Evolutionary conservation across 2,888 invertebrate species (phyloP).

Genomic region (Ectobius pallidus): DNA sequence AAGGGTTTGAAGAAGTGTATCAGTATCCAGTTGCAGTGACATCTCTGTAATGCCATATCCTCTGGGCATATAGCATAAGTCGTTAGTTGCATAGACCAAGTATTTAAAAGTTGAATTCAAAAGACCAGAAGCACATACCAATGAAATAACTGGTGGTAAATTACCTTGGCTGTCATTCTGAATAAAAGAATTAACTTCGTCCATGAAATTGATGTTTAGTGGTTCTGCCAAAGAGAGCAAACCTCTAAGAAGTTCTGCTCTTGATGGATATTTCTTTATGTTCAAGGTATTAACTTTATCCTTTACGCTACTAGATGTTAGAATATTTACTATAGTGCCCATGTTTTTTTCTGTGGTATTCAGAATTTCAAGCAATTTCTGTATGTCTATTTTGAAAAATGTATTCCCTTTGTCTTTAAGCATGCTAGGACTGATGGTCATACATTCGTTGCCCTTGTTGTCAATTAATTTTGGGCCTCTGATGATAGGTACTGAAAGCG

Average conservation of each 20-base stretch:
- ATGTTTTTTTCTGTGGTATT: neutral
- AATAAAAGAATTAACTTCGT: neutral
- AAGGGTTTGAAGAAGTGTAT: constrained; percentile 6
- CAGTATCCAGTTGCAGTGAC: neutral
- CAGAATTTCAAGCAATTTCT: neutral
- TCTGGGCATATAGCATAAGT: constrained; percentile 8
- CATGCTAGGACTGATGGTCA: neutral
- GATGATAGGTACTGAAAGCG: no score
- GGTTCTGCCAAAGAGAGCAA: neutral
- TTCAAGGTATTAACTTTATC: neutral
- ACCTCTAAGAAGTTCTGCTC: neutral
- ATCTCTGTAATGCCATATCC: neutral
- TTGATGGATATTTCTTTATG: neutral
- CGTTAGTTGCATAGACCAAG: neutral
- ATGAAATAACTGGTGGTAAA: neutral
- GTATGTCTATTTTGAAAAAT: neutral
- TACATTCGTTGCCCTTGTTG: neutral
- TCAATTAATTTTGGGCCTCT: constrained; percentile 3
- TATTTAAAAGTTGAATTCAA: neutral
- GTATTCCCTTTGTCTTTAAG: neutral
- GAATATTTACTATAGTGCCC: neutral
- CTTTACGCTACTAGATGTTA: neutral
- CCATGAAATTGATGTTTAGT: neutral
- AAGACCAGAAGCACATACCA: neutral
- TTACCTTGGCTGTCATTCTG: neutral